A percentile compares a stretch with the other conserved stretches of the same genome.
Conservation (phyloP, 2,797 vertebrate genomes). For the Periophthalmus magnuspinnatus region DNA sequence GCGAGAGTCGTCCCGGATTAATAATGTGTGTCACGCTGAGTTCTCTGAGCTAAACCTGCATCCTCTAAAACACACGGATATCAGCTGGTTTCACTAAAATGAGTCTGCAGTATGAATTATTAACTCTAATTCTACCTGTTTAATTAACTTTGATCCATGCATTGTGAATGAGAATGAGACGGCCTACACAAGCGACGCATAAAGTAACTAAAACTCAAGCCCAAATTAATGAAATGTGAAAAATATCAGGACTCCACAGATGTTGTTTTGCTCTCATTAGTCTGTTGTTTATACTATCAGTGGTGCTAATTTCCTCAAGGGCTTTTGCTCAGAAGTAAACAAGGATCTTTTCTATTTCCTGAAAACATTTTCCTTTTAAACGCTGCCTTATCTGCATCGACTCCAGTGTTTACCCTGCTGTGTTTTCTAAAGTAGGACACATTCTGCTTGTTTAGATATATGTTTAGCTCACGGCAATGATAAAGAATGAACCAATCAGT, state of each 20-base stretch:
- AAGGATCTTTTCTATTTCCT: slow-evolving; percentile 18
- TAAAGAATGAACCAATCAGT: slow-evolving; percentile 47
- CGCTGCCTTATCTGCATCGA: slow-evolving; percentile 35
- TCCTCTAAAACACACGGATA: no score
- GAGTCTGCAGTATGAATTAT: no score
- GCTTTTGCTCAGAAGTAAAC: slow-evolving; percentile 11
- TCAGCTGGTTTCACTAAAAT: no score
- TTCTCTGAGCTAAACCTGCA: no score
- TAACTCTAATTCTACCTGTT: no score
- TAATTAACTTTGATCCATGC: background rate
- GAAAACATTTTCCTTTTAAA: slow-evolving; percentile 21
- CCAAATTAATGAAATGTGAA: slow-evolving; percentile 8
- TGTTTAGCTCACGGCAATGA: slow-evolving; percentile 36
- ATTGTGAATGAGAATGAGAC: background rate
- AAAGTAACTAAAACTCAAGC: background rate
- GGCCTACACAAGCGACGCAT: background rate
- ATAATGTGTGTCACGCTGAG: no score
- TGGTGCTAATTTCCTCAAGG: slow-evolving; percentile 9
- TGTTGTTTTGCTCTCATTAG: slow-evolving; percentile 15
- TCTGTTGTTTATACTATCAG: slow-evolving; percentile 12
- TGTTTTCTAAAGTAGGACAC: slow-evolving; percentile 55
- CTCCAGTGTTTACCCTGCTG: slow-evolving; percentile 35
- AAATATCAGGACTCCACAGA: slow-evolving; percentile 5
- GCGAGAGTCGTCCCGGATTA: no score
- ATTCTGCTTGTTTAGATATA: slow-evolving; percentile 32